Conservation (phyloP, 2,797 vertebrate species). For the Vultur gryphus region DNA sequence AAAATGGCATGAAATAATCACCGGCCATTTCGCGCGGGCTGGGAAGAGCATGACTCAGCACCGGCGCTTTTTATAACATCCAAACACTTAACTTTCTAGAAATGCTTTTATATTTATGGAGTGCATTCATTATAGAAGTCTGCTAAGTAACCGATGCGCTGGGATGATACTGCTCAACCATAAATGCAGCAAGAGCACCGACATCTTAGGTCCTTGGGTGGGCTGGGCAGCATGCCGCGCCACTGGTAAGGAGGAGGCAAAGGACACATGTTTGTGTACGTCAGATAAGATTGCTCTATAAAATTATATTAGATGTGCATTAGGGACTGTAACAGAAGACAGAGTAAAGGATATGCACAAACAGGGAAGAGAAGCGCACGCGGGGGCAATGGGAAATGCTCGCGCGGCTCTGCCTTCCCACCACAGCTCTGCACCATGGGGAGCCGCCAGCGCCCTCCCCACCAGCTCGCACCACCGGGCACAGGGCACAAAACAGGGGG, state of each 20-base stretch:
- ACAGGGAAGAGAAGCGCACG: background rate
- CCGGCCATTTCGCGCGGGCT: background rate
- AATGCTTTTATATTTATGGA: constrained; percentile 29
- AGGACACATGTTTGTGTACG: background rate
- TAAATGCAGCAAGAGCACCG: background rate
- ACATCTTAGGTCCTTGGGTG: background rate
- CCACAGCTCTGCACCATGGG: accelerated
- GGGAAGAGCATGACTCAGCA: constrained; percentile 34
- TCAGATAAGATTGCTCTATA: background rate
- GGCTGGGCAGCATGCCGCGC: background rate
- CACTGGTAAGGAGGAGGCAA: background rate
- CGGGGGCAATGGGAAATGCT: accelerated
- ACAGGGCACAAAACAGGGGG: accelerated
- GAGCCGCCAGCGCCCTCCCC: background rate
- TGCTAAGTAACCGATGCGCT: background rate
- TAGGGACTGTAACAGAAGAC: constrained; percentile 39
- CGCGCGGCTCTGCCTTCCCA: accelerated
- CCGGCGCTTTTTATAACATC: background rate
- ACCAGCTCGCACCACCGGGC: accelerated
- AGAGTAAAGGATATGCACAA: background rate
- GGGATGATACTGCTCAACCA: background rate
- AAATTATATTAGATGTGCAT: constrained; percentile 42
- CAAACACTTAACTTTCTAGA: constrained; percentile 38
- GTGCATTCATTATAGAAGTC: background rate
- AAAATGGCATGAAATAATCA: constrained; percentile 17